A percentile compares a stretch with the other conserved stretches of the same genome.
phyloP scores from a whole-genome alignment of 2,888 invertebrate genomes.

The Hanleya hanleyi region DNA sequence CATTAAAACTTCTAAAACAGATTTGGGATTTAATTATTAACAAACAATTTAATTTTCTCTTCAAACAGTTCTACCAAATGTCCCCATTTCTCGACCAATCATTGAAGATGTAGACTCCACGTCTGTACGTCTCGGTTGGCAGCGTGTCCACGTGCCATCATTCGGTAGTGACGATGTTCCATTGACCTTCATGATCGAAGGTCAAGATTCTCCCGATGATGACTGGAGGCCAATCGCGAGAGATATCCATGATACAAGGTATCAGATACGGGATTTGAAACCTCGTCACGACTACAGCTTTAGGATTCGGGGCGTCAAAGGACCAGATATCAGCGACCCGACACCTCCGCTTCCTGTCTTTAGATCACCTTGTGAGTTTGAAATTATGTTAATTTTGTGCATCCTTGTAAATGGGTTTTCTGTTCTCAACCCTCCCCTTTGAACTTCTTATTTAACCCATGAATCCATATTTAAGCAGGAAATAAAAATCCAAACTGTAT shows the following conservation, averaged over 20 bases:
- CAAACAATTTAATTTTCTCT: neutral
- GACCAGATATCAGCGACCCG: conserved; percentile 96
- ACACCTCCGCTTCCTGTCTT: conserved; percentile 81
- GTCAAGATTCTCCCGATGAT: conserved; percentile 40
- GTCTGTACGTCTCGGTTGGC: conserved; percentile 58
- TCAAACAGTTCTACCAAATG: conserved; percentile 50
- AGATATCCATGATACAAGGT: conserved; percentile 52
- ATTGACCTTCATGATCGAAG: conserved; percentile 42
- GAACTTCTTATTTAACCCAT: too few species aligned
- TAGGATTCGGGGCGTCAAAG: conserved; percentile 95
- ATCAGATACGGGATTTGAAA: conserved; percentile 77
- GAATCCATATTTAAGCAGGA: too few species aligned
- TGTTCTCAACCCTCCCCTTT: too few species aligned
- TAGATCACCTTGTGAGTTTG: conserved; percentile 30
- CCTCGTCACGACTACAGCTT: conserved; percentile 97
- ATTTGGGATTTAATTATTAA: too few species aligned
- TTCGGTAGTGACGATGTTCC: conserved; percentile 10
- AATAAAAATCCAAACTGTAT: too few species aligned
- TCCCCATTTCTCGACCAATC: conserved; percentile 58
- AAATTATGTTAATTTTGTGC: too few species aligned
- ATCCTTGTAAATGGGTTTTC: too few species aligned
- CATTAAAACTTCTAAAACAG: too few species aligned
- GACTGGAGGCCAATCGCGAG: conserved; percentile 58
- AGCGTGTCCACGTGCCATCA: conserved; percentile 54
- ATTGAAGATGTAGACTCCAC: conserved; percentile 56